phyloP scores from a whole-genome alignment of 2,113 vertebrate genomes.

The Mystacornis crossleyi region DNA sequence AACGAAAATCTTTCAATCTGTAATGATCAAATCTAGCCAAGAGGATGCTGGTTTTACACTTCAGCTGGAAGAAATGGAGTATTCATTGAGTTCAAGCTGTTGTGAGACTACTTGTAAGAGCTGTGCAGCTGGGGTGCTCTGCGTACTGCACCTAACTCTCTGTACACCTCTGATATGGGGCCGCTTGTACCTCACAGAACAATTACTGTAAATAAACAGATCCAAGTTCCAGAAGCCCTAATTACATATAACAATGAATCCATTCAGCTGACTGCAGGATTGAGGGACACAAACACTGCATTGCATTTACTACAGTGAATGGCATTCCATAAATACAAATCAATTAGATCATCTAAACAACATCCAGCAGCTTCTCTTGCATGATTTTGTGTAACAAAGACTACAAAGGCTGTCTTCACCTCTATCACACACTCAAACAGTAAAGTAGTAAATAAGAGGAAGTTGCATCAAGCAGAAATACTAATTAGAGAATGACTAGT shows the following conservation, averaged over 20 bases:
- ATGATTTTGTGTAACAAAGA: background rate
- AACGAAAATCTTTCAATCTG: background rate
- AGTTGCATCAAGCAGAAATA: background rate
- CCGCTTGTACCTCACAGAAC: background rate
- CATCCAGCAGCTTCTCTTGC: slow-evolving; percentile 36
- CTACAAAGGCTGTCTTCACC: slow-evolving; percentile 8
- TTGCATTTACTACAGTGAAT: slow-evolving; percentile 29
- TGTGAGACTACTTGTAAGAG: background rate
- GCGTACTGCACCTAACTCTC: background rate
- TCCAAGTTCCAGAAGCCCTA: slow-evolving; percentile 44
- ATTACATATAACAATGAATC: slow-evolving; percentile 14
- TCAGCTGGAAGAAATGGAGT: background rate
- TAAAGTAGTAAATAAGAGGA: slow-evolving; percentile 13
- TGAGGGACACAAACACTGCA: background rate
- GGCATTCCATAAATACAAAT: slow-evolving; percentile 14
- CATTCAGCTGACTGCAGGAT: background rate
- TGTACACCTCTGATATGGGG: background rate
- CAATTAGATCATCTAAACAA: slow-evolving; percentile 34
- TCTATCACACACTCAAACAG: background rate
- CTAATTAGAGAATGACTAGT: background rate
- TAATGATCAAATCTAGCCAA: background rate
- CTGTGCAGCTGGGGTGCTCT: background rate
- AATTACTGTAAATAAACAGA: slow-evolving; percentile 25
- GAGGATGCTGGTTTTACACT: background rate
- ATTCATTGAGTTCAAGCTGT: background rate